Conservation (phyloP, 2,888 invertebrate species). For the Chymomyza procnemis region DNA sequence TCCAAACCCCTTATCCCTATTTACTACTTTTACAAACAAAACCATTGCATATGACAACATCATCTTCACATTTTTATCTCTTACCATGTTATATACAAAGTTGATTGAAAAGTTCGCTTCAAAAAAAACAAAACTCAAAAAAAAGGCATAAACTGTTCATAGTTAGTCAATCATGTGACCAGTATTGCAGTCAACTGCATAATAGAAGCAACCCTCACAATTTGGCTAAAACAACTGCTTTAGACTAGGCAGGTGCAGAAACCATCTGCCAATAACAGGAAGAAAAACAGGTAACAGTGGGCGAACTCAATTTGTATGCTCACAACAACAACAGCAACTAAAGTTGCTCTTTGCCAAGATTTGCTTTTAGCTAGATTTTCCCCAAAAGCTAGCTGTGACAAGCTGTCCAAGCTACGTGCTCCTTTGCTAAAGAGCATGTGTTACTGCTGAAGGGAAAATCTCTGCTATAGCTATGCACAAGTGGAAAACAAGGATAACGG, state of each 20-base stretch:
- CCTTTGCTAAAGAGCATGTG: constrained; percentile 8
- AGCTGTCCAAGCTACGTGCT: not conserved
- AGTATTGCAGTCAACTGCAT: constrained; percentile 47
- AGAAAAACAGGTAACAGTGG: constrained; percentile 7
- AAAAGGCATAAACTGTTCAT: constrained; percentile 7
- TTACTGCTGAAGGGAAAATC: not conserved
- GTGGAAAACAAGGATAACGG: not conserved
- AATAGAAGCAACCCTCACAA: constrained; percentile 18
- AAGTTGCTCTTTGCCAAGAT: constrained; percentile 29
- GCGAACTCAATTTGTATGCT: constrained; percentile 61
- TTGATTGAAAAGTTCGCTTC: not conserved
- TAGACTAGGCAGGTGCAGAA: constrained; percentile 14
- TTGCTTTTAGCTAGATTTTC: constrained; percentile 31
- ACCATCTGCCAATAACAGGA: constrained; percentile 25
- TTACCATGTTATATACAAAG: not conserved
- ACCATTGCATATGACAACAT: no score
- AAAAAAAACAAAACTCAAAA: not conserved
- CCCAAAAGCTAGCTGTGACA: not conserved
- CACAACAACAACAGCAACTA: constrained; percentile 14
- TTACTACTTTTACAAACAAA: not conserved
- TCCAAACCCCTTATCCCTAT: not conserved
- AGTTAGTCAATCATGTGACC: constrained; percentile 46
- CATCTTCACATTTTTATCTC: not conserved
- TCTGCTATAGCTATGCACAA: constrained; percentile 9
- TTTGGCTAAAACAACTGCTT: not conserved